Conservation (phyloP, 2,888 invertebrate species). For the Laothoe populi region DNA sequence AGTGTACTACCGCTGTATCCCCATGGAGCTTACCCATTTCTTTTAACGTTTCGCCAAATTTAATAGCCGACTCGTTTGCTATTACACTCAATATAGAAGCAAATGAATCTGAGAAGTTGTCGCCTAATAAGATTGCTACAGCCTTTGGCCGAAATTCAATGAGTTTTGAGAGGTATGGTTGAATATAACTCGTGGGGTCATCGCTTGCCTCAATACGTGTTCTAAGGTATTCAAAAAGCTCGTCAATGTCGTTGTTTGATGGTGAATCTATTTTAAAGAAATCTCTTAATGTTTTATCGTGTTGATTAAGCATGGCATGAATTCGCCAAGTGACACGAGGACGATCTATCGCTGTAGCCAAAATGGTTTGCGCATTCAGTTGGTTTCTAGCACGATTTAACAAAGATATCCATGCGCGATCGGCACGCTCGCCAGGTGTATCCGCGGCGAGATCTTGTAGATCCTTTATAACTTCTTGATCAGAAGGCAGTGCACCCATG, state of each 20-base stretch:
- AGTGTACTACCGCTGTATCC: slow-evolving; percentile 59
- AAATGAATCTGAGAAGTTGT: slow-evolving; percentile 49
- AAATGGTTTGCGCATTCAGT: slow-evolving; percentile 42
- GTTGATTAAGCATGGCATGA: slow-evolving; percentile 51
- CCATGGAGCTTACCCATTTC: slow-evolving; percentile 49
- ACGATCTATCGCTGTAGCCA: slow-evolving; percentile 39
- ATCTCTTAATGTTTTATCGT: slow-evolving; percentile 52
- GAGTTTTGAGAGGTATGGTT: slow-evolving; percentile 51
- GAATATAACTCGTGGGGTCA: slow-evolving; percentile 41
- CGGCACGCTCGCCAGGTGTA: slow-evolving; percentile 62
- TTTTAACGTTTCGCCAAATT: slow-evolving; percentile 53
- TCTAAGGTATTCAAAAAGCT: slow-evolving; percentile 67
- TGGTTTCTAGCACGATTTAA: slow-evolving; percentile 47
- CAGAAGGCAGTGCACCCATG: slow-evolving; percentile 66
- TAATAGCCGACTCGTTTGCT: slow-evolving; percentile 43
- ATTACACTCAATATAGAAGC: slow-evolving; percentile 15
- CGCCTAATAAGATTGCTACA: slow-evolving; percentile 60
- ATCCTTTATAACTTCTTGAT: slow-evolving; percentile 59
- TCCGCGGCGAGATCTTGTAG: slow-evolving; percentile 54
- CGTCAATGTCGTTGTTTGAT: slow-evolving; percentile 62
- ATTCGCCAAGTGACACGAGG: slow-evolving; percentile 67
- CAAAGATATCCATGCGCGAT: slow-evolving; percentile 68
- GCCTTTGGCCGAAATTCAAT: slow-evolving; percentile 62
- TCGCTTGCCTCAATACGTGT: slow-evolving; percentile 48
- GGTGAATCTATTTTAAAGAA: slow-evolving; percentile 64